Base-by-base conservation (phyloP, 2,888 invertebrate species). In the Apantesis nais region DNA sequence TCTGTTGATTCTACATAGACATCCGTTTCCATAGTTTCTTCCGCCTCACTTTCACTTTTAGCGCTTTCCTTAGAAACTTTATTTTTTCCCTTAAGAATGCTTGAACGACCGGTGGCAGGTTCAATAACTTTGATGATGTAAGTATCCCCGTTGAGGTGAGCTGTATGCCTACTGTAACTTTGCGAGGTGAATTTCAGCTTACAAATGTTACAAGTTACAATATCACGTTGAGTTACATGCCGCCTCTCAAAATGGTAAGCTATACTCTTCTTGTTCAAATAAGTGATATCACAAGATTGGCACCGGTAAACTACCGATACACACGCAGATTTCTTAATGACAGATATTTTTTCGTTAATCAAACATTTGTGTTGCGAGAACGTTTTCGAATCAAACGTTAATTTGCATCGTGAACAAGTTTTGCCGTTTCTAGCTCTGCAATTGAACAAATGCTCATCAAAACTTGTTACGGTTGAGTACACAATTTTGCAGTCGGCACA, bases 41-140 rank as follows among this genome's bases (percentile, higher is more conserved):
- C 22, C 14, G 44, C n/a, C 1, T 14, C 37, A 16, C 11, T 62
- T 37, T 62, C 37, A 1, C 9, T 25, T 37, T 67, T 61, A 4
- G 9, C 19, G 19, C 14, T 37, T 34, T 65, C 16, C 25, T 29
- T 58, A 29, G 7, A 58, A 58, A 1, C 0, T 25, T 2, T 73
- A n/a, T 37, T 75, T 7, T 70, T 62, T 44, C 76, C 80, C 48
- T 62, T 73, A 19, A 73, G 2, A n/a, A 69, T 41, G 2, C 4
- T 25, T 16, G 0, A 41, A 1, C 1, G 0, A 0, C 71, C 72
- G 0, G 1, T 65, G 0, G 44, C 16, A 0, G 75, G 68, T 11
- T 80, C 72, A 0, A 78, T 1, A 4, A 80, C 31, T 65, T 78
- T 78, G 0, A 80, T 80, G 3, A 67, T 63, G 16, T 58, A 80